A percentile compares a stretch with the other conserved stretches of the same genome.
These are phyloP conservation scores for Pseudocheirus occidentalis DNA, from an alignment of 2,797 vertebrate genomes.

Conservation along the genomic window DNA sequence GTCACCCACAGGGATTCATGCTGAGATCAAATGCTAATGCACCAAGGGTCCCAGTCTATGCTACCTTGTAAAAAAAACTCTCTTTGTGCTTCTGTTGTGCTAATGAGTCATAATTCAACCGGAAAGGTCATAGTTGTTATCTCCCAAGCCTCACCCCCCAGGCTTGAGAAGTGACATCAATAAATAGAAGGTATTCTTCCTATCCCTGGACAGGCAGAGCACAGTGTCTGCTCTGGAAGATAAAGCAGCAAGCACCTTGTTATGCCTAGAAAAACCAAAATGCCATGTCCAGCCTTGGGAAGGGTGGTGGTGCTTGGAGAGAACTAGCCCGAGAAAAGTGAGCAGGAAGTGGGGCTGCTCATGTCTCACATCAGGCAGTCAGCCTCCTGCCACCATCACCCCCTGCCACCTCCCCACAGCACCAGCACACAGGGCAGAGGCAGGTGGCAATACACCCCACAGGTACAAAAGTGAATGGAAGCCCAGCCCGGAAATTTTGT, in stretches of 20 bases:
- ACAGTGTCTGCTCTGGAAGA: conserved; percentile 5
- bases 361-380: background rate
- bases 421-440: background rate
- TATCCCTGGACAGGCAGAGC: conserved; percentile 19
- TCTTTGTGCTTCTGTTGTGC: conserved; percentile 39
- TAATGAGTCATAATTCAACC: conserved; percentile 48
- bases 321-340: background rate
- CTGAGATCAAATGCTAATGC: conserved; percentile 16
- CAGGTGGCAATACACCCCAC: background rate
- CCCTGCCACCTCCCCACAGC: background rate
- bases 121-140: conserved; percentile 57
- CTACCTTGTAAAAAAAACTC: background rate
- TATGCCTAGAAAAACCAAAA: conserved; percentile 13
- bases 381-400: background rate
- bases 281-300: background rate
- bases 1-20: conserved; percentile 14
- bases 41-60: background rate
- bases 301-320: background rate
- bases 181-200: conserved; percentile 34
- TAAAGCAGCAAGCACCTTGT: conserved; percentile 39
- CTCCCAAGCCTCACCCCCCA: background rate
- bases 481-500: background rate
- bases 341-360: background rate
- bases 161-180: conserved; percentile 53
- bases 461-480: background rate